phyloP scores from a whole-genome alignment of 2,888 invertebrate genomes.

The Xylota sylvarum region DNA sequence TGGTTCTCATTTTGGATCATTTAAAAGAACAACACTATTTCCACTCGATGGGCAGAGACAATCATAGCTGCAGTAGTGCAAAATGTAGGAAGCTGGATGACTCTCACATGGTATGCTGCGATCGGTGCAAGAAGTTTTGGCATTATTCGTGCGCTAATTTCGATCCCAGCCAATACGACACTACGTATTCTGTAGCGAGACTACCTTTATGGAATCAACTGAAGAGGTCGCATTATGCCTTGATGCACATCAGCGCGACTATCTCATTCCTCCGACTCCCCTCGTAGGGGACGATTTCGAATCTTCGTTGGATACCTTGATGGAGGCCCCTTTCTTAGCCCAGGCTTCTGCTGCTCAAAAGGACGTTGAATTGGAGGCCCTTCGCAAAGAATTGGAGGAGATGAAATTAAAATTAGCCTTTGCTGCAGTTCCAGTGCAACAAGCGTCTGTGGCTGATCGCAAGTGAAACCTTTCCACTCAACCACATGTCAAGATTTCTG shows the following conservation, averaged over 20 bases:
- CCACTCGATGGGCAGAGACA: conserved; percentile 1
- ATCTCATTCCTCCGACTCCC: background rate
- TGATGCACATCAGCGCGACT: too few species aligned
- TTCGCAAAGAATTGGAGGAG: conserved; percentile 25
- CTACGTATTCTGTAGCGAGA: conserved; percentile 1
- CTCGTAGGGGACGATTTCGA: background rate
- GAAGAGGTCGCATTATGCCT: too few species aligned
- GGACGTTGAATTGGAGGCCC: conserved; percentile 1
- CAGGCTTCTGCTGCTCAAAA: conserved; percentile 29
- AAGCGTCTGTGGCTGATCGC: too few species aligned
- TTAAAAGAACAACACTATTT: too few species aligned
- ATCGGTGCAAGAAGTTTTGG: conserved; percentile 29
- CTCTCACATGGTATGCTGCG: conserved; percentile 10
- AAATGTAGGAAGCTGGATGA: background rate
- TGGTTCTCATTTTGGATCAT: too few species aligned
- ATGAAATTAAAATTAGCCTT: conserved; percentile 6
- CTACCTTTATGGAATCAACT: background rate
- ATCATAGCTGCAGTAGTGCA: background rate
- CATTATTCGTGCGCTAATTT: conserved; percentile 36
- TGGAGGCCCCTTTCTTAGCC: background rate
- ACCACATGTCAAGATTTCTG: too few species aligned
- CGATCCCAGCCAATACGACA: conserved; percentile 9
- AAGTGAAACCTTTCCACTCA: too few species aligned
- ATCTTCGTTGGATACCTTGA: background rate
- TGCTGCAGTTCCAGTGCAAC: background rate